Base-by-base conservation (phyloP, 2,797 vertebrate genomes). In the Arrhamphus sclerolepis region DNA sequence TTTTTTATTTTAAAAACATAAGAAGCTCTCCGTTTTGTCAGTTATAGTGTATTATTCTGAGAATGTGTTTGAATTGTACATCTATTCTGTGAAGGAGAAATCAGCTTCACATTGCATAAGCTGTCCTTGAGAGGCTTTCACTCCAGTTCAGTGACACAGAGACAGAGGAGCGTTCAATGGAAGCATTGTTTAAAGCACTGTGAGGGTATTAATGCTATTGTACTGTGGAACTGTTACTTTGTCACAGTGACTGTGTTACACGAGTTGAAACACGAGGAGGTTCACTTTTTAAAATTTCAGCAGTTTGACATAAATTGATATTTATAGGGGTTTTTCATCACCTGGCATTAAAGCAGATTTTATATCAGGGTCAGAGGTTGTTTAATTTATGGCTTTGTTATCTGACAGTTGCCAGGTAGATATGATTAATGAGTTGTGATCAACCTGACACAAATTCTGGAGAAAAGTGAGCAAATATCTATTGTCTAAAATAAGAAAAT, bases 151-250 rank as follows among this genome's bases (percentile, higher is more conserved):
- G 77, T 76, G 80, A 85, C 56, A 85, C 65, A 68, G 74, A 74
- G 55, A 85, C 65, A 68, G 74, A 74, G 55, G 20, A 56, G 38
- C 49, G 67, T 69, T 91, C 79, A 90, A 84, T 86, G 77, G 82
- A 83, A 70, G 74, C 83, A 85, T 87, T 91, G 85, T 87, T n/a
- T 85, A 78, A 65, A 83, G 41, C 9, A 10, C 78, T 65, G 59
- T 53, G 19, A 58, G 81, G 71, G 55, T 64, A 75, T 79, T 72
- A 69, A 71, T 73, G 10, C 9, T 70, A 74, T 76, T 80, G 81
- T 60, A 72, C 70, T 58, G 77, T 56, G 53, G 56, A 84, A 76
- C 77, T 84, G 70, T 83, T 79, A 77, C 79, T 83, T 83, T 82
- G 75, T 81, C 77, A 72, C 66, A 48, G 61, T 63, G 83, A 78